A percentile compares a stretch with the other conserved stretches of the same genome.
Conservation (phyloP, 2,797 vertebrate species). For the Valencia hispanica region DNA sequence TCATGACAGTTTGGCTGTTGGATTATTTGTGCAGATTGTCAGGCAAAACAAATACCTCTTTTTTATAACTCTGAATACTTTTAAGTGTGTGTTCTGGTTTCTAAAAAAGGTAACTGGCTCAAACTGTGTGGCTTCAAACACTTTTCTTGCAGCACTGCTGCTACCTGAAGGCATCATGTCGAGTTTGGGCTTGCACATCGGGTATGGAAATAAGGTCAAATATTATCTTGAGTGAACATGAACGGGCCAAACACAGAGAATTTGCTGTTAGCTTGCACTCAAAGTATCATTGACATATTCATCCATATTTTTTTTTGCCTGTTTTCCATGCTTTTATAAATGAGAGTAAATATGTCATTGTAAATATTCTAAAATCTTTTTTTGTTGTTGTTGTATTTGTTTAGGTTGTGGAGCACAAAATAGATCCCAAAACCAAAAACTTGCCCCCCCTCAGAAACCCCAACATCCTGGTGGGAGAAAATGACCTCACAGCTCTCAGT, state of each 20-base stretch:
- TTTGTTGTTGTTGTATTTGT: conserved; percentile 35
- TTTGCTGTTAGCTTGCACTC: conserved; percentile 6
- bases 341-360: not conserved
- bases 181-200: conserved; percentile 66
- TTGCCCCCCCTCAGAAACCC: conserved; percentile 93
- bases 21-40: not conserved
- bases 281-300: not conserved
- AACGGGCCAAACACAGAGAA: conserved; percentile 26
- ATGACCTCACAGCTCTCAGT: conserved; percentile 96
- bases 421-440: conserved; percentile 82
- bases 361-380: not conserved
- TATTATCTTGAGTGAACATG: conserved; percentile 55
- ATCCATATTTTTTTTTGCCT: not conserved
- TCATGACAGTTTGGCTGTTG: conserved; percentile 33
- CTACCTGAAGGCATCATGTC: conserved; percentile 55
- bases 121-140: not conserved
- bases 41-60: conserved; percentile 7
- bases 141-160: conserved; percentile 31
- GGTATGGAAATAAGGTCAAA: conserved; percentile 60
- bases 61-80: not conserved
- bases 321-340: not conserved
- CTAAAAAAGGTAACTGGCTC: not conserved
- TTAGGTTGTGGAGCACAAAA: conserved; percentile 86
- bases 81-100: not conserved
- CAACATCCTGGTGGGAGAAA: conserved; percentile 95